Conservation (phyloP, 2,888 invertebrate species). For the Nebria brevicollis region DNA sequence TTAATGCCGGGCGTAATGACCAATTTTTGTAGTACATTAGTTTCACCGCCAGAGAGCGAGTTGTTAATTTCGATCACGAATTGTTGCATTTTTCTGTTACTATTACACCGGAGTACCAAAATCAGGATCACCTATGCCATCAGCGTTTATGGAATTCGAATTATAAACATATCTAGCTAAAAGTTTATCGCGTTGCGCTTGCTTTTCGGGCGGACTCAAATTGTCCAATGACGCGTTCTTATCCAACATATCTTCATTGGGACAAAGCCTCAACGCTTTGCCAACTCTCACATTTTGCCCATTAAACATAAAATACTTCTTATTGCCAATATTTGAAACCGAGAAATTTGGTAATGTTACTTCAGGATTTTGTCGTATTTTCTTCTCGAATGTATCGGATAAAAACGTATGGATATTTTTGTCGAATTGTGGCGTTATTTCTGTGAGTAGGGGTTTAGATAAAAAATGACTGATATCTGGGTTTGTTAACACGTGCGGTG, state of each 20-base stretch:
- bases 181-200: slow-evolving; percentile 57
- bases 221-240: slow-evolving; percentile 54
- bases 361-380: slow-evolving; percentile 48
- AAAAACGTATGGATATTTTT: slow-evolving; percentile 62
- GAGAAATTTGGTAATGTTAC: slow-evolving; percentile 47
- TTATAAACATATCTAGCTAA: slow-evolving; percentile 63
- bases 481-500: slow-evolving; percentile 23
- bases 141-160: slow-evolving; percentile 60
- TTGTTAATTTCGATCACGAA: no score
- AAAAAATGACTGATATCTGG: slow-evolving; percentile 38
- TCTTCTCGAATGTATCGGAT: slow-evolving; percentile 60
- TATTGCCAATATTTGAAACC: slow-evolving; percentile 53
- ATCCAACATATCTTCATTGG: slow-evolving; percentile 57
- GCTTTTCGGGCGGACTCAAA: slow-evolving; percentile 55
- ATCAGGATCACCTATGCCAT: slow-evolving; percentile 74
- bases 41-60: no score
- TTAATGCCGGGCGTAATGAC: no score
- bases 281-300: slow-evolving; percentile 60
- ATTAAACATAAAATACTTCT: slow-evolving; percentile 59
- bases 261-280: slow-evolving; percentile 61
- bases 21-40: no score
- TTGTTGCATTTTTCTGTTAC: slow-evolving; percentile 7
- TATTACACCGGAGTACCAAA: slow-evolving; percentile 74
- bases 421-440: slow-evolving; percentile 61
- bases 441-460: slow-evolving; percentile 49